These are phyloP conservation scores for Probosciger aterrimus DNA, from an alignment of 2,113 vertebrate genomes.

Conservation along the genomic window DNA sequence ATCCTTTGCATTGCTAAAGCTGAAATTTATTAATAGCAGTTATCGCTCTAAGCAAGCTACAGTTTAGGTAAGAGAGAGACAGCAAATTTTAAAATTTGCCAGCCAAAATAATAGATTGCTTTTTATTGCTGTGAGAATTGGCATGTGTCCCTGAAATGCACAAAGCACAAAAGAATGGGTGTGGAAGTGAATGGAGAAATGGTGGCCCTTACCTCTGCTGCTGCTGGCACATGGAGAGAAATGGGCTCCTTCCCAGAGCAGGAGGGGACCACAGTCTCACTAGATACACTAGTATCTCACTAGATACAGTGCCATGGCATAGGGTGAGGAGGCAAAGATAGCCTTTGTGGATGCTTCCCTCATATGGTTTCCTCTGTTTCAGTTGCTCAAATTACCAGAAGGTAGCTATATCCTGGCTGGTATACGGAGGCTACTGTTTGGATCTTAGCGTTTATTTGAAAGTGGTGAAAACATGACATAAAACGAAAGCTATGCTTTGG, in stretches of 20 bases:
- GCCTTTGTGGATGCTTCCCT: not conserved
- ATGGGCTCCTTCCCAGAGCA: not conserved
- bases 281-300: not conserved
- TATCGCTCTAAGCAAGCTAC: not conserved
- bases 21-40: not conserved
- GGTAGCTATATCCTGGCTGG: not conserved
- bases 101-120: not conserved
- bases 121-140: not conserved
- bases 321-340: not conserved
- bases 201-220: not conserved
- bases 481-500: not conserved
- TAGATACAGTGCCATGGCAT: not conserved
- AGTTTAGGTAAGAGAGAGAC: not conserved
- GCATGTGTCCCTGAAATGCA: not conserved
- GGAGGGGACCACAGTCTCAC: not conserved
- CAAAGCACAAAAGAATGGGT: not conserved
- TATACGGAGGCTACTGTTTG: not conserved
- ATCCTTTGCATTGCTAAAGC: not conserved
- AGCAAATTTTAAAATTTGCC: not conserved
- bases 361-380: not conserved
- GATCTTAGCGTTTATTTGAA: not conserved
- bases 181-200: rapidly evolving
- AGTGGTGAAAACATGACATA: not conserved
- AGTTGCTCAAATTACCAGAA: not conserved
- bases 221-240: not conserved